Evolutionary conservation across 1,140 invertebrate genomes (phyloP).

Genomic region (Drosophila teissieri): DNA sequence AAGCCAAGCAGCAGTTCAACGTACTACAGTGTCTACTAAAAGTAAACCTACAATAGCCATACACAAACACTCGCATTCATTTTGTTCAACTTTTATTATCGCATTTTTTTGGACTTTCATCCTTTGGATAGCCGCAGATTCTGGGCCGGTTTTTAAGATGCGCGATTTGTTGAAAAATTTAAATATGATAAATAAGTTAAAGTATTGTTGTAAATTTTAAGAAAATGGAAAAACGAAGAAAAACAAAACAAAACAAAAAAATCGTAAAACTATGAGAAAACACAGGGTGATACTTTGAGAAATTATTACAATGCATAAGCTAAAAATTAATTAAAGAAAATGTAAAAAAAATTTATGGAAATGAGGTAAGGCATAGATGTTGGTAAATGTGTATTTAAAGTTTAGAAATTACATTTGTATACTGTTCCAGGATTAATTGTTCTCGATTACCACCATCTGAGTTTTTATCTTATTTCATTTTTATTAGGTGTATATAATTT

Average conservation of each 20-base stretch:
- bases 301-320: constrained; percentile 77
- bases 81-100: constrained; percentile 56
- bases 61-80: constrained; percentile 65
- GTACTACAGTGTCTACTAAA: constrained; percentile 81
- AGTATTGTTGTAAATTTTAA: constrained; percentile 81
- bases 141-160: constrained; percentile 65
- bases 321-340: constrained; percentile 58
- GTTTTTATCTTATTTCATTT: constrained; percentile 12
- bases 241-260: constrained; percentile 40
- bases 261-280: constrained; percentile 79
- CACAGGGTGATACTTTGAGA: constrained; percentile 84
- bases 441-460: constrained; percentile 22
- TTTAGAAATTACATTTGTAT: constrained; percentile 41
- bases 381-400: constrained; percentile 77
- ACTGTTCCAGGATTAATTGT: constrained; percentile 40
- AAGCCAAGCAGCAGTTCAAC: constrained; percentile 71
- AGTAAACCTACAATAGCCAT: constrained; percentile 80
- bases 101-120: constrained; percentile 54
- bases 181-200: constrained; percentile 72
- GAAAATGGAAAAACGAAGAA: constrained; percentile 49
- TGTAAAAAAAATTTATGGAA: constrained; percentile 53
- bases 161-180: constrained; percentile 70
- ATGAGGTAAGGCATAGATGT: constrained; percentile 59
- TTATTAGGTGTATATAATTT: constrained; percentile 49
- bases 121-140: constrained; percentile 42